Base-by-base conservation (phyloP, 2,113 vertebrate genomes). In the Falcunculus frontatus region DNA sequence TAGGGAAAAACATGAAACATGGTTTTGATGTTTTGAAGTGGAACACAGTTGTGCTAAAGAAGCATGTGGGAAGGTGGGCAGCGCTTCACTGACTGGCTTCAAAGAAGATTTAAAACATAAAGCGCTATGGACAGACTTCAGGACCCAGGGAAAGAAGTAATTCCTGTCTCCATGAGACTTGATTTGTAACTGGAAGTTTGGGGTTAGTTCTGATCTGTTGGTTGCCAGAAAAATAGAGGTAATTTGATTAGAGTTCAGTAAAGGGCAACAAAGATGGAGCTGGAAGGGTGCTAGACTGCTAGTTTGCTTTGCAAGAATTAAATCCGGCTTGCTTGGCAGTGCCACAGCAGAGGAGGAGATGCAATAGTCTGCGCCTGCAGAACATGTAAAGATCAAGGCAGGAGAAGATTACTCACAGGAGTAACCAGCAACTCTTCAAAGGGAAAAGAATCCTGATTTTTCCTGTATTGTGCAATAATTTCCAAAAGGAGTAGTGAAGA, bases 1-100 rank as follows among this genome's bases (percentile, higher is more conserved):
- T 84, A 84, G 95, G 95, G 95, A 76, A 95, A 94, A 94, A 94
- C 86, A 96, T 97, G 96, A 96, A 97, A 95, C 69, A 7, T 62
- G 62, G 16, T 72, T 97, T 95, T 93, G 91, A 91, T 93, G 94
- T 96, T 95, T 95, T 94, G 91, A 95, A 96, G 89, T 78, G 69
- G 65, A 94, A 68, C 73, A 87, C 39, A 21, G 93, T 96, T 91
- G 69, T 0, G 0, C 49, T 93, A 56, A 81, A 95, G 81, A 53
- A 95, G 67, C 76, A 52, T 44, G 86, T 82, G 69, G 91, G 64
- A 91, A 89, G 89, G 74, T 94, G 89, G 81, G 81, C 73, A 96
- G 93, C 0, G 0, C 68, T 77, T 77, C 76, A 70, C 72, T 81
- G 72, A 17, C 73, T 90, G 68, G 35, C 93, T 97, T 97, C 89